Evolutionary conservation across 2,888 invertebrate genomes (phyloP).

Genomic region (Conistra vaccinii): DNA sequence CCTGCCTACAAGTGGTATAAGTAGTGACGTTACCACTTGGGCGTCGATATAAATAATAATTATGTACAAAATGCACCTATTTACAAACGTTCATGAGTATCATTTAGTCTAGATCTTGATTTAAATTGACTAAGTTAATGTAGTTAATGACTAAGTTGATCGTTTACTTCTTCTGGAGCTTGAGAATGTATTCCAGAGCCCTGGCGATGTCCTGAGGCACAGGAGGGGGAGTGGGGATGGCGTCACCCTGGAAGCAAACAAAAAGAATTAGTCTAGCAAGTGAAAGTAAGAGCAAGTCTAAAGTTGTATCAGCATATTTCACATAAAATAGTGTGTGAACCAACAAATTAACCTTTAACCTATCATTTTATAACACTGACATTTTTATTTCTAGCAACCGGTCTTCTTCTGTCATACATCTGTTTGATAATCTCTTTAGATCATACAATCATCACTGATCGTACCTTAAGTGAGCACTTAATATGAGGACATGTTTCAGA

Average conservation of each 20-base stretch:
- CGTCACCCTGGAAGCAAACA: constrained; percentile 78
- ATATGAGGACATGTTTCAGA: background rate
- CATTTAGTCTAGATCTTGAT: constrained; percentile 16
- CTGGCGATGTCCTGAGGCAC: constrained; percentile 88
- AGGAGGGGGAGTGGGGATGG: constrained; percentile 88
- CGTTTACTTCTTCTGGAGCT: constrained; percentile 57
- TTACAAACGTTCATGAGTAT: constrained; percentile 29
- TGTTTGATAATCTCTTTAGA: constrained; percentile 1
- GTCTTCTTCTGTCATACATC: constrained; percentile 2
- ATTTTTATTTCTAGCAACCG: constrained; percentile 16
- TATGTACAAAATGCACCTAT: constrained; percentile 34
- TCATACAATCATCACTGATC: constrained; percentile 10
- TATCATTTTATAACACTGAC: constrained; percentile 17
- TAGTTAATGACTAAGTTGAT: background rate
- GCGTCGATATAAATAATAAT: constrained; percentile 29
- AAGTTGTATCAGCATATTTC: constrained; percentile 14
- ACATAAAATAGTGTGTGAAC: background rate
- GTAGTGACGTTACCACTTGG: constrained; percentile 5
- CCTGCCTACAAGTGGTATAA: constrained; percentile 19
- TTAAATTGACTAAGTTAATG: constrained; percentile 11
- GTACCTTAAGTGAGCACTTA: background rate
- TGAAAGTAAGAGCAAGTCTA: background rate
- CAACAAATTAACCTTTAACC: background rate
- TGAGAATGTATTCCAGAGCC: constrained; percentile 79
- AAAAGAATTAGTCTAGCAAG: constrained; percentile 16